Evolutionary conservation across 2,113 vertebrate species (phyloP).

Genomic region (Buteo buteo): DNA sequence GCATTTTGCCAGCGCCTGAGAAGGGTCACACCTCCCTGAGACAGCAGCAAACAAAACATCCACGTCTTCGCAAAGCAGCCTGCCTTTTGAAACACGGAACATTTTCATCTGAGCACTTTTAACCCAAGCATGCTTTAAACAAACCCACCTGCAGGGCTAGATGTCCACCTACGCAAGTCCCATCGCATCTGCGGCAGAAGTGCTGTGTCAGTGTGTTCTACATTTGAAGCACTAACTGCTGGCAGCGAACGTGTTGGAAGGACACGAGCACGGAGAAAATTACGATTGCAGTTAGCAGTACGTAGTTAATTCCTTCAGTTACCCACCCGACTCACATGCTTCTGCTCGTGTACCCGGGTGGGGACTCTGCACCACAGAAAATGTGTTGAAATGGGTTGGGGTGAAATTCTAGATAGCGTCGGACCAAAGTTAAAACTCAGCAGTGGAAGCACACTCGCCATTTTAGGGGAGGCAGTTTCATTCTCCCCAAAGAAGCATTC

Average conservation of each 20-base stretch:
- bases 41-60: not conserved
- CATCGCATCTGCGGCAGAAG: not conserved
- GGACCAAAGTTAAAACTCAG: not conserved
- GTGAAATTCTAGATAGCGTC: not conserved
- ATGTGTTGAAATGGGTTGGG: not conserved
- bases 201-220: not conserved
- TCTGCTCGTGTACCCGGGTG: accelerated
- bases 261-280: not conserved
- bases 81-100: not conserved
- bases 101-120: not conserved
- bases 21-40: not conserved
- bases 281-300: accelerated
- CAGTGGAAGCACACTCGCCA: accelerated
- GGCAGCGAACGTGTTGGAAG: accelerated
- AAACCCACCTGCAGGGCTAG: not conserved
- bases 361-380: not conserved
- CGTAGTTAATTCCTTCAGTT: not conserved
- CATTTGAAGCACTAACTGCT: not conserved
- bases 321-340: accelerated
- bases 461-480: not conserved
- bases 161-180: not conserved
- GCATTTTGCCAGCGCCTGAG: not conserved
- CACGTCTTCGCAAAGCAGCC: accelerated
- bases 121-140: not conserved
- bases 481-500: not conserved